Base-by-base conservation (phyloP, 2,113 vertebrate species). In the Microtus pennsylvanicus region DNA sequence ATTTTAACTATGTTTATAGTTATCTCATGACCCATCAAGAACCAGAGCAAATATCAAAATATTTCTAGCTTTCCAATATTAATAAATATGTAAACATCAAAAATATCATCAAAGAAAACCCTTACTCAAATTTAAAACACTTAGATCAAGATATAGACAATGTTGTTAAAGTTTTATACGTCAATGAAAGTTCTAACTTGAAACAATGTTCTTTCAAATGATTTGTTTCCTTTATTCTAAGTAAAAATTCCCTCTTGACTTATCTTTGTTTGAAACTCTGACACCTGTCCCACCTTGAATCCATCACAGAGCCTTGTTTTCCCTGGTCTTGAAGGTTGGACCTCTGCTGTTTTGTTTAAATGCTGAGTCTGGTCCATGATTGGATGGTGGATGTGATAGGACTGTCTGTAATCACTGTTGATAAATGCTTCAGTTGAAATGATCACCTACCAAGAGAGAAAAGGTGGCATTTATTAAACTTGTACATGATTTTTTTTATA, bases 241-340 rank as follows among this genome's bases (percentile, higher is more conserved):
- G 28, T 38, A 28, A 86, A 47, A 63, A 81, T 5, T 47, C 16
- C 4, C 19, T 9, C 19, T 94, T 81, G 17, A 77, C 38, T 90
- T 52, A 88, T 90, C 47, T 63, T 87, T 87, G 24, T 76, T 70
- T 69, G 52, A 45, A 88, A 92, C 55, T 55, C 75, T 47, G 22
- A 88, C 69, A 80, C 1, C 45, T 14, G 55, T 89, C 88, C 85
- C 75, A 99, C 98, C 98, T 98, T 99, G 95, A 99, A 93, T 91
- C 97, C 97, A 87, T 70, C 67, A 61, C 87, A 95, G 77, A 82
- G 83, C 26, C 94, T 92, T 5, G 55, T 26, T 89, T 93, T 97
- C 69, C 50, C 94, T 96, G 93, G 89, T 45, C 3, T 24, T 3
- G 97, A 50, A 47, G 82, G 22, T 3, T 63, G 50, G 55, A 47